Base-by-base conservation (phyloP, 2,888 invertebrate species). In the Chouioia cunea region DNA sequence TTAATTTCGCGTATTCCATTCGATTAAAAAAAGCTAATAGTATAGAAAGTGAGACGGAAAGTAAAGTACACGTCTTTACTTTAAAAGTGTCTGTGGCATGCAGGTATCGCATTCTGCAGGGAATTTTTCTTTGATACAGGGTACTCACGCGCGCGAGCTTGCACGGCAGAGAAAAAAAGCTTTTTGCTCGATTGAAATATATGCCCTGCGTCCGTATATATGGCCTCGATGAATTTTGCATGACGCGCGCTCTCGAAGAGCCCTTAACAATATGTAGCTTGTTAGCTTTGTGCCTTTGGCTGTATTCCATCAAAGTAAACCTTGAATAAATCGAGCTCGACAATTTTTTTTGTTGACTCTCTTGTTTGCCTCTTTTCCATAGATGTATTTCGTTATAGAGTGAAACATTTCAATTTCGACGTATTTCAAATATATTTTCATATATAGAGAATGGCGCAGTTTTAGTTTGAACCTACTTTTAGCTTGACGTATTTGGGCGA, bases 261-360 rank as follows among this genome's bases (percentile, higher is more conserved):
- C n/a, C 3, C 8, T 36, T 36, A 44, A 44, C 16, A 23, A 58
- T 65, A 58, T 44, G 57, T 14, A 44, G n/a, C 43, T 65, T 18
- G 18, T 46, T 64, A 23, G 46, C 23, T 46, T 36, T 36, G 36
- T 36, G 36, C 36, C 36, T 36, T 36, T 36, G 14, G 14, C 46
- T 57, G 58, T 57, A 70, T 57, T 67, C 67, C 53, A 22, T n/a
- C 48, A 54, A 53, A 65, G 69, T 71, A 73, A 71, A 73, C 67
- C 68, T 68, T 59, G 20, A 6, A 18, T 57, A 54, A 62, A 70
- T 69, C 68, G 36, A 36, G 6, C 36, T 36, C 6, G 2, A 10
- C 36, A 6, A 10, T 71, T 60, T 65, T 47, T 69, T 71, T 65
- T 54, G 60, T 22, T 47, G 47, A 18, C 47, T 12, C 36, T 60